Evolutionary conservation across 2,888 invertebrate species (phyloP).

Genomic region (Ceratothoa steindachneri): DNA sequence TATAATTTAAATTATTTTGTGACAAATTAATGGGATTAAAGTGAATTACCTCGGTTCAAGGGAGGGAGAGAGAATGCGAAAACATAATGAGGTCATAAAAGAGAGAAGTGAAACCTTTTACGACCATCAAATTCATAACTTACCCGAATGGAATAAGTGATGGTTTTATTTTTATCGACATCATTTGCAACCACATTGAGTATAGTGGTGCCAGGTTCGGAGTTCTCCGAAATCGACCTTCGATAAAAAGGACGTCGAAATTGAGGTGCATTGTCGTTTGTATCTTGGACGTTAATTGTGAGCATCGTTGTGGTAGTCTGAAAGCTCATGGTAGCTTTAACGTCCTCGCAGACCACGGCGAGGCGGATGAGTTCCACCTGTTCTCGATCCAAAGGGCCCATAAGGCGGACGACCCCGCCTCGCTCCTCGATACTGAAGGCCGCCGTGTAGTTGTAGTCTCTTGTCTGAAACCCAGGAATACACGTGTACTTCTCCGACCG

Average conservation of each 20-base stretch:
- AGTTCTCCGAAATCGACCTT: conserved; percentile 78
- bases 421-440: conserved; percentile 71
- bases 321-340: conserved; percentile 51
- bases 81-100: too few species aligned
- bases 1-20: too few species aligned
- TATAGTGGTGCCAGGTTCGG: conserved; percentile 74
- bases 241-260: conserved; percentile 75
- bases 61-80: too few species aligned
- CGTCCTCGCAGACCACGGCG: conserved; percentile 74
- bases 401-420: conserved; percentile 69
- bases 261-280: conserved; percentile 84
- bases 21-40: too few species aligned
- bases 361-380: conserved; percentile 73
- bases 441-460: conserved; percentile 70
- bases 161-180: conserved; percentile 77
- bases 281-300: conserved; percentile 72
- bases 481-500: too few species aligned
- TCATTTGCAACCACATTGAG: conserved; percentile 78
- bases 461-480: conserved; percentile 48
- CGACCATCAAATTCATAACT: too few species aligned
- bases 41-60: too few species aligned
- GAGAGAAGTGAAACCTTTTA: too few species aligned
- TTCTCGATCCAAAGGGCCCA: conserved; percentile 74
- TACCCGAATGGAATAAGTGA: conserved; percentile 71
- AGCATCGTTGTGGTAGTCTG: conserved; percentile 59